Evolutionary conservation across 2,888 invertebrate species (phyloP), one percentile per base, ranked within the genome.

Genomic region (Periphyllus acericola): DNA sequence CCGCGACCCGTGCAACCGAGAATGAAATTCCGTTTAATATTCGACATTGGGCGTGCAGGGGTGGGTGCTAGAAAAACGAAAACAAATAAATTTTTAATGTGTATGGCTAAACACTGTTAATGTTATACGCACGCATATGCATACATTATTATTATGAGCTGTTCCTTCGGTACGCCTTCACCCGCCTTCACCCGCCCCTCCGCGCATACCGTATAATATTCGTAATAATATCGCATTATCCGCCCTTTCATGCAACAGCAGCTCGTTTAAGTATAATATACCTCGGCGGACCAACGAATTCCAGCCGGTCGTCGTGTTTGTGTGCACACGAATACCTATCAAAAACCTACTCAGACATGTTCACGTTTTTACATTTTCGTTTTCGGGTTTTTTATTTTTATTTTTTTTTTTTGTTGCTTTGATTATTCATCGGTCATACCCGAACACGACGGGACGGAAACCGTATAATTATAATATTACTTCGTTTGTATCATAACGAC

Each of bases 321-420:
- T 78, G 78, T 78, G n/a, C n/a, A 55, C 52, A 78, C 32, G 32
- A 55, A 52, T 78, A 78, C 55, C 32, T 14, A 34, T 78, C 4
- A 52, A 52, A 78, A 52, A 25, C 60, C 60, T 2, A 76, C 29
- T 21, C 1, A 1, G 55, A 78, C 34, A 4, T 71, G 29, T 71
- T 6, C 14, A 29, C n/a, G 68, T 29, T 71, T 66, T 66, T 66
- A 0, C 3, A n/a, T 3, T 66, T 66, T 71, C 32, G 4, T 29
- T 29, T 32, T 29, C 29, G n/a, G n/a, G n/a, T 14, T 32, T 14
- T 71, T 29, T 32, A 4, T 71, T 29, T 71, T 17, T n/a, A n/a
- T 21, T 68, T 66, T 66, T 9, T 8, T 6, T 55, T 55, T 60
- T 60, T 60, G 21, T 60, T 60, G 3, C 60, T 60, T 25, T 60